Base-by-base conservation (phyloP, 2,113 vertebrate genomes). In the Picathartes gymnocephalus region DNA sequence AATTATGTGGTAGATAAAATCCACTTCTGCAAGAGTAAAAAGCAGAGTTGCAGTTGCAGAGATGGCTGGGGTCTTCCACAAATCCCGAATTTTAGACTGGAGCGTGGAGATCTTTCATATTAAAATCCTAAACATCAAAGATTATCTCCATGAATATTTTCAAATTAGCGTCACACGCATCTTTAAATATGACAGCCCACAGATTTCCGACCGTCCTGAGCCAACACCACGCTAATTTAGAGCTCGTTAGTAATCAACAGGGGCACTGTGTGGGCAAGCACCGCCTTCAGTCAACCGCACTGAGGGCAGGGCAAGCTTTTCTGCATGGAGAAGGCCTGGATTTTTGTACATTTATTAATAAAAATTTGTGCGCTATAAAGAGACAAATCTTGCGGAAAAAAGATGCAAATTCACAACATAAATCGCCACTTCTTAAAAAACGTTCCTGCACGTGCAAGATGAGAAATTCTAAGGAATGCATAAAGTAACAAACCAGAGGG, bases 401-500 rank as follows among this genome's bases (percentile, higher is more conserved):
- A 22, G 3, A 44, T 51, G n/a, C 4, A 66, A 77, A 73, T 48
- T 65, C 54, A 57, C 25, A 57, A 31, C 42, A n/a, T 4, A 66
- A 72, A 65, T n/a, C 0, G 3, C 22, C 23, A 4, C 25, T 80
- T 73, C 37, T 39, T 2, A 33, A 27, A 45, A 84, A 84, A 37
- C 0, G 0, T 83, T 47, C 18, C 27, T 20, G 7, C 31, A 13
- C 2, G 6, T 23, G 9, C 45, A 40, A 58, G 40, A 28, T n/a
- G 12, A 83, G 20, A 60, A 33, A 54, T 47, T 64, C 18, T 40
- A 65, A 65, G n/a, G 27, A 50, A 69, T 39, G 35, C 3, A 47
- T 16, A 13, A 58, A 88, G 40, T 15, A 91, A 61, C 54, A 28
- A 83, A 51, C 4, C 8, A 10, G 21, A 86, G 64, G 37, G 57